Evolutionary conservation across 1,140 invertebrate species (phyloP), one percentile per base, ranked within the genome.

Genomic region (Tetramorium alpestre): DNA sequence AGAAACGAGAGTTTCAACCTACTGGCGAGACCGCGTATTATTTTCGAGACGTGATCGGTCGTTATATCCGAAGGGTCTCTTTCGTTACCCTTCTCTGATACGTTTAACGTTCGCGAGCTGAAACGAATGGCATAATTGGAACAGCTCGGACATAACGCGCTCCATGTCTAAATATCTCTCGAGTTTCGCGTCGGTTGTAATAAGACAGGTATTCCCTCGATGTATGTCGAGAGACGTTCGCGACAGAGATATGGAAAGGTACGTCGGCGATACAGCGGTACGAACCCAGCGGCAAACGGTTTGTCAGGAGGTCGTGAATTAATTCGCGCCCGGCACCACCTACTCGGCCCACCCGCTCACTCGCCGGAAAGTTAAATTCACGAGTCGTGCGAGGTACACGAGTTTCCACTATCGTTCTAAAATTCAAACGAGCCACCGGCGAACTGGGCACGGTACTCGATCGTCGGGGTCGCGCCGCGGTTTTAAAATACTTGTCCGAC

Each of bases 321-420:
- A 91, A 91, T 92, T 90, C 87, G 65, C 85, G 75, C 82, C 38
- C 73, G n/a, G 41, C 80, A 64, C 72, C 85, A 77, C 72, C 85
- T 72, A 72, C 65, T 38, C 25, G 28, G 76, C 6, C n/a, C 49
- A n/a, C 22, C 28, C 78, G 77, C 72, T 56, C 67, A 44, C 80
- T 28, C 60, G 64, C 85, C 76, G 88, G 86, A 89, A 92, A 91
- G 91, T 90, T 89, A 87, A 90, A 92, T 91, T 92, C 86, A 89
- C 86, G 86, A 88, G 80, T 86, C 72, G 88, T 85, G 84, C 89
- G 86, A 67, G 89, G 85, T 91, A 92, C 91, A 92, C 89, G 90
- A 89, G 86, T 92, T 92, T 92, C 87, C 90, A 91, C 91, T 92
- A 92, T 90, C 91, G 87, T 87, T 91, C 72, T 89, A 91, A 92